These are phyloP conservation scores for Scotopteryx bipunctaria DNA, from an alignment of 2,888 invertebrate genomes.

Conservation along the genomic window DNA sequence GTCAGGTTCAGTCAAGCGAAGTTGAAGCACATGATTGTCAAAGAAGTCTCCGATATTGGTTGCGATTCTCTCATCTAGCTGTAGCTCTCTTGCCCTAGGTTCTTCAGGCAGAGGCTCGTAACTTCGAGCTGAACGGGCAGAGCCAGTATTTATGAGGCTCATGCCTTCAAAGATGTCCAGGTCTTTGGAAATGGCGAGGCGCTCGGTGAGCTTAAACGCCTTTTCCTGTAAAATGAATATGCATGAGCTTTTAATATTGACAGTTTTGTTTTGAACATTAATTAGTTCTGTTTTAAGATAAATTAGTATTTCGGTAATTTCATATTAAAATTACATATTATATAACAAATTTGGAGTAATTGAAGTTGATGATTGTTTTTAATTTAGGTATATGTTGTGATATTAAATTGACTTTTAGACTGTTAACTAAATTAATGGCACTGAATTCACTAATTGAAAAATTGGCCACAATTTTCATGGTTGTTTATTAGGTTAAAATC, in stretches of 20 bases:
- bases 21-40: conserved; percentile 75
- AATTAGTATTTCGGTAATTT: no score
- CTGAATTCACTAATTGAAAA: conserved; percentile 3
- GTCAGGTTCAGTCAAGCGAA: conserved; percentile 66
- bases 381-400: no score
- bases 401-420: neutral
- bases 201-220: conserved; percentile 83
- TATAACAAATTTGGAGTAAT: no score
- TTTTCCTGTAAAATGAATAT: conserved; percentile 77
- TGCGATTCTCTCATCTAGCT: conserved; percentile 72
- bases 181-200: conserved; percentile 80
- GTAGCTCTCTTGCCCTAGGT: conserved; percentile 69
- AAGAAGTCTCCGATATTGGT: conserved; percentile 74
- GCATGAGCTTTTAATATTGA: neutral
- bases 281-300: neutral
- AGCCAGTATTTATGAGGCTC: conserved; percentile 75
- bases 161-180: conserved; percentile 80
- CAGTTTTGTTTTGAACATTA: neutral
- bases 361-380: no score
- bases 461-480: conserved; percentile 4
- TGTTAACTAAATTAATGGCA: neutral
- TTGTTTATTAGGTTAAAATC: conserved; percentile 4
- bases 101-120: conserved; percentile 73
- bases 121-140: conserved; percentile 74
- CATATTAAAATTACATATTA: no score